These are phyloP conservation scores for Phlogophora meticulosa DNA, from an alignment of 2,888 invertebrate species.

Conservation along the genomic window DNA sequence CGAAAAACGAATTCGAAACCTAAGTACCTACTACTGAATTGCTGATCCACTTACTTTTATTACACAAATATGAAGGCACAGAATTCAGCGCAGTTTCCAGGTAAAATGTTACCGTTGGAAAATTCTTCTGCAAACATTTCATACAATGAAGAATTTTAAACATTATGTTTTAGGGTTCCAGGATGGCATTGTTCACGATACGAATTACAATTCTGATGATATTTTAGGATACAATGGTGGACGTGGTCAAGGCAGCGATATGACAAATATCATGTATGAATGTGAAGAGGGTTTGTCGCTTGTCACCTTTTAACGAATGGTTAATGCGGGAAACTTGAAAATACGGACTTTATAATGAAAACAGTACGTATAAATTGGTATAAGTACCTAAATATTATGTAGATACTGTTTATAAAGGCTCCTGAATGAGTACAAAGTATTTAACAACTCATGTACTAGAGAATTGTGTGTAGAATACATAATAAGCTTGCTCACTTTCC, in stretches of 20 bases:
- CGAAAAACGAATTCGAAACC: constrained; percentile 52
- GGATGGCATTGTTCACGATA: constrained; percentile 56
- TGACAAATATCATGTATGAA: constrained; percentile 50
- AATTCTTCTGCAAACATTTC: constrained; percentile 55
- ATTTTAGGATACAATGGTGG: constrained; percentile 39
- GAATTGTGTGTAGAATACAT: background rate
- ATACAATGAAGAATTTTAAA: constrained; percentile 47
- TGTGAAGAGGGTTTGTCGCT: constrained; percentile 48
- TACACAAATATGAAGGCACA: constrained; percentile 35
- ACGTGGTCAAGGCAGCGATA: constrained; percentile 41
- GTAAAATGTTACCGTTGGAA: constrained; percentile 25
- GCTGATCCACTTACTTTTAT: constrained; percentile 25
- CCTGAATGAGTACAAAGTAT: constrained; percentile 31
- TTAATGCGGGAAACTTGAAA: constrained; percentile 19
- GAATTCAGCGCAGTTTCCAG: constrained; percentile 27
- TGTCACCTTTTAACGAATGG: constrained; percentile 46
- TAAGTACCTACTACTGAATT: constrained; percentile 18
- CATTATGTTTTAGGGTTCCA: constrained; percentile 45
- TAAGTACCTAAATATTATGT: background rate
- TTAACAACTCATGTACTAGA: constrained; percentile 10
- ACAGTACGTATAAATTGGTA: constrained; percentile 11
- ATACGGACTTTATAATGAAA: constrained; percentile 37
- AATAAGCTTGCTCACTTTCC: background rate
- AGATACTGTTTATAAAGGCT: constrained; percentile 14
- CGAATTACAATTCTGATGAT: constrained; percentile 58